phyloP scores from a whole-genome alignment of 2,888 invertebrate species.

The Rhingia campestris region DNA sequence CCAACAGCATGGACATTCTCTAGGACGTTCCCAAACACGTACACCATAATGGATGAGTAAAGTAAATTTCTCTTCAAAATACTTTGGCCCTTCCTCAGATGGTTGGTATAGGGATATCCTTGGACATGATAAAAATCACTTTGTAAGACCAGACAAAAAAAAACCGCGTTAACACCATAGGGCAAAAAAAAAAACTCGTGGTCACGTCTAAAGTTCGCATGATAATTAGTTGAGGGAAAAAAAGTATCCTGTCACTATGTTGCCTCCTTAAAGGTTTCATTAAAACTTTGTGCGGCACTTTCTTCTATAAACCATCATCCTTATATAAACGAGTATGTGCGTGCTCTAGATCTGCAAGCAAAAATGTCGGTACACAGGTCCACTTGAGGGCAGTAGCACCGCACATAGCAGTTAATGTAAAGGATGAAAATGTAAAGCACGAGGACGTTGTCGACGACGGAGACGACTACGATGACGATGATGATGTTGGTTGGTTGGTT shows the following conservation, averaged over 20 bases:
- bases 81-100: conserved; percentile 32
- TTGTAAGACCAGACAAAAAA: conserved; percentile 47
- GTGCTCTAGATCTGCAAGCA: background rate
- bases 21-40: background rate
- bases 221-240: conserved; percentile 61
- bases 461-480: conserved; percentile 4
- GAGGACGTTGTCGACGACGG: conserved; percentile 17
- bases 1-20: background rate
- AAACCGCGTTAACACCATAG: conserved; percentile 16
- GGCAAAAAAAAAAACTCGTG: conserved; percentile 29
- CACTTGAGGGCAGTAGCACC: conserved; percentile 30
- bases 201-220: conserved; percentile 64
- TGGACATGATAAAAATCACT: conserved; percentile 62
- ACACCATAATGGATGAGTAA: background rate
- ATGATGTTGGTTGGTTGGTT: conserved; percentile 15
- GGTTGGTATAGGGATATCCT: conserved; percentile 23
- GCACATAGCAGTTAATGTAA: conserved; percentile 11
- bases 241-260: conserved; percentile 18
- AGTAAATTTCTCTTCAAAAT: conserved; percentile 52
- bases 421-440: conserved; percentile 44
- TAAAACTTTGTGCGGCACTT: conserved; percentile 52
- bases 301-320: background rate
- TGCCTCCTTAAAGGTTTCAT: conserved; percentile 63
- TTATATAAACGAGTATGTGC: background rate
- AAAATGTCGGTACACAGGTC: background rate